phyloP scores from a whole-genome alignment of 1,140 invertebrate species.

The Homalodisca vitripennis region DNA sequence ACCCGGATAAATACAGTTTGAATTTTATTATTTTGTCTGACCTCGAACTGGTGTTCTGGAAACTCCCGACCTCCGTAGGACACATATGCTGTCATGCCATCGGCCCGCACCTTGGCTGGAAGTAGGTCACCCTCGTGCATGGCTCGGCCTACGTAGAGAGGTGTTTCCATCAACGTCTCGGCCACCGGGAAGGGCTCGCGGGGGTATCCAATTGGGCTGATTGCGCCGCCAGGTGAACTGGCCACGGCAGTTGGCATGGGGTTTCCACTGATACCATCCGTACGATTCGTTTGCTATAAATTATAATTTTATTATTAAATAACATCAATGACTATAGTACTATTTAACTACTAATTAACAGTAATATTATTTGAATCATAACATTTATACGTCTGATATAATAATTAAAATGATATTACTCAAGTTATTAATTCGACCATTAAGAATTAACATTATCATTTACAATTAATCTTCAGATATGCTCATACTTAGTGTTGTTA shows the following conservation, averaged over 20 bases:
- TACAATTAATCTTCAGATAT: too few relatives aligned
- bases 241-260: background rate
- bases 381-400: too few relatives aligned
- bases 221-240: slow-evolving; percentile 7
- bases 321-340: too few relatives aligned
- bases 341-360: too few relatives aligned
- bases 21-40: slow-evolving; percentile 41
- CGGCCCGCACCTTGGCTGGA: slow-evolving; percentile 73
- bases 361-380: too few relatives aligned
- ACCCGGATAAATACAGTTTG: background rate
- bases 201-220: background rate
- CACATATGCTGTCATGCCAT: slow-evolving; percentile 61
- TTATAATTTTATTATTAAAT: too few relatives aligned
- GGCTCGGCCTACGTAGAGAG: slow-evolving; percentile 72
- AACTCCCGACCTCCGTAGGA: slow-evolving; percentile 62
- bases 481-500: too few relatives aligned
- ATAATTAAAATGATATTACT: too few relatives aligned
- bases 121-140: slow-evolving; percentile 68
- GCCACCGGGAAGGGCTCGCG: slow-evolving; percentile 53
- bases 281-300: background rate
- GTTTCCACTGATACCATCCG: slow-evolving; percentile 9
- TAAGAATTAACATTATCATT: too few relatives aligned
- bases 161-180: slow-evolving; percentile 66
- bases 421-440: too few relatives aligned
- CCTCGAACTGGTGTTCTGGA: slow-evolving; percentile 62